A percentile compares a stretch with the other conserved stretches of the same genome.
These are phyloP conservation scores for Pecten maximus DNA, from an alignment of 2,888 invertebrate genomes.

Conservation along the genomic window DNA sequence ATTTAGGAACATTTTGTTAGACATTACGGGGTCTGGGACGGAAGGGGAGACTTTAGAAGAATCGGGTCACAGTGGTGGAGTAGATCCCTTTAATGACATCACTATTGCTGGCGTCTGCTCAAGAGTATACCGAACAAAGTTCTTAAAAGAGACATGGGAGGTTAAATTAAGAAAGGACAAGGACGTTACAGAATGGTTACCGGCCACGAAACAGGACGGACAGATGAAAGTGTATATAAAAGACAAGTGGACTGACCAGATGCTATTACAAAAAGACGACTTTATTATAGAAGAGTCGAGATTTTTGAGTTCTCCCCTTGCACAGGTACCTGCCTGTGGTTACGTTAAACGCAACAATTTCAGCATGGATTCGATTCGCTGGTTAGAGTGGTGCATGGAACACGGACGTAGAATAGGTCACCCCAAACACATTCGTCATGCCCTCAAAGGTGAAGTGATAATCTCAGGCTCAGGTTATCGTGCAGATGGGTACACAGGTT, in stretches of 20 bases:
- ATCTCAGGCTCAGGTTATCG: not conserved
- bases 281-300: not conserved
- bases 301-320: constrained; percentile 46
- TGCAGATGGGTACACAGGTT: not conserved
- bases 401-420: not conserved
- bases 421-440: constrained; percentile 3
- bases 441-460: not conserved
- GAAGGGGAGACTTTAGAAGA: not conserved
- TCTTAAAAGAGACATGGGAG: constrained; percentile 55
- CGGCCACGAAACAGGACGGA: constrained; percentile 37
- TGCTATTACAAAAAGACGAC: not conserved
- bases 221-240: constrained; percentile 32
- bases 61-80: too few relatives aligned
- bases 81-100: constrained; percentile 53
- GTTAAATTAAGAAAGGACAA: constrained; percentile 45
- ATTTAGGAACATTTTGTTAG: constrained; percentile 52
- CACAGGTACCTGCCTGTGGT: constrained; percentile 49
- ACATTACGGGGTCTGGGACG: constrained; percentile 45
- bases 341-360: constrained; percentile 37
- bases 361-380: constrained; percentile 41
- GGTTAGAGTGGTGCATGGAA: constrained; percentile 49
- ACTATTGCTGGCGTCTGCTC: constrained; percentile 59
- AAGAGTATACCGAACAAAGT: constrained; percentile 54
- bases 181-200: constrained; percentile 9
- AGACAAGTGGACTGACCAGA: constrained; percentile 42